These are phyloP conservation scores for Pantherophis alleghaniensis DNA, from an alignment of 2,797 vertebrate genomes.

Conservation along the genomic window DNA sequence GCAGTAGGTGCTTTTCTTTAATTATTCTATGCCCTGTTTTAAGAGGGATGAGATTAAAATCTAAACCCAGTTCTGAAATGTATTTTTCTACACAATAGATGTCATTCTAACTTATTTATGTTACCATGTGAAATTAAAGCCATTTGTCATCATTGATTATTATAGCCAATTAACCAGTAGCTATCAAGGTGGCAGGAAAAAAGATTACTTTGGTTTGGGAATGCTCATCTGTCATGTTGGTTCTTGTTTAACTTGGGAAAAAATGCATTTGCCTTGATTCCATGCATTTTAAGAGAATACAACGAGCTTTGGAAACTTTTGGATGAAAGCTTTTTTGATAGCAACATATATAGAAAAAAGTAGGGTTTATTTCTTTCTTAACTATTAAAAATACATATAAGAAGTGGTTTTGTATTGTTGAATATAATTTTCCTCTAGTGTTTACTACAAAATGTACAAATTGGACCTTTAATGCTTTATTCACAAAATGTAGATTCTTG, in stretches of 20 bases:
- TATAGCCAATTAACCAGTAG: conserved; percentile 1
- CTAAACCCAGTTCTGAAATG: not conserved
- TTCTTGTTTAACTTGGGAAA: not conserved
- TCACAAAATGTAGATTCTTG: not conserved
- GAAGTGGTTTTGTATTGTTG: not conserved
- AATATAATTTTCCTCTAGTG: not conserved
- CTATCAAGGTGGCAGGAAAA: not conserved
- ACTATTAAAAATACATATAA: not conserved
- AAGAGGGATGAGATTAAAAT: not conserved
- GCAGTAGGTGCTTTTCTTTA: not conserved
- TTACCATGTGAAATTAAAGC: conserved; percentile 20
- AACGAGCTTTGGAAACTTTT: not conserved
- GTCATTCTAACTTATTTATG: conserved; percentile 2
- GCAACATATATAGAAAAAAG: not conserved
- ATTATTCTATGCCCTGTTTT: not conserved
- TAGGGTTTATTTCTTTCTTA: not conserved
- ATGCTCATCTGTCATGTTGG: not conserved
- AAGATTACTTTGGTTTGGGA: conserved; percentile 7
- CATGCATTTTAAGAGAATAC: not conserved
- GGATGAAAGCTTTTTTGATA: not conserved
- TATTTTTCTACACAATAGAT: conserved; percentile 6
- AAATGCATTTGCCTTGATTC: not conserved
- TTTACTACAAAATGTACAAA: not conserved
- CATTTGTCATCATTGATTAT: conserved; percentile 6
- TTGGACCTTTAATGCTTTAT: not conserved